phyloP scores from a whole-genome alignment of 2,888 invertebrate species.

The Lepas anatifera region DNA sequence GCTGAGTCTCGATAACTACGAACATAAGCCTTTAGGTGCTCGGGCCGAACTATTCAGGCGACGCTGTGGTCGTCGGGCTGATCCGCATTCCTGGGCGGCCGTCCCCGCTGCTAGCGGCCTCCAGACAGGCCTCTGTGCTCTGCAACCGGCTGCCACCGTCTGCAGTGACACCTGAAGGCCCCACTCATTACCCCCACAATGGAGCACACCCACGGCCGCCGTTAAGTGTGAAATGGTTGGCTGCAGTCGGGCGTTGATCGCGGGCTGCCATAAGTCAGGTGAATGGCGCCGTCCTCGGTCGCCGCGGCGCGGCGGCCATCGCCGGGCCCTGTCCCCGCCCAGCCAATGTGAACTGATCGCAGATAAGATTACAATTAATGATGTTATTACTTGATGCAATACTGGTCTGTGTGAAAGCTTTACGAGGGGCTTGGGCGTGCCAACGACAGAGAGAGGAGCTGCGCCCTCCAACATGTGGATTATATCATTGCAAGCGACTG shows the following conservation, averaged over 20 bases:
- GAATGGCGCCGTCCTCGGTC: neutral
- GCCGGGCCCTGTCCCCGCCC: neutral
- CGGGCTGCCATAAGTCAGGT: neutral
- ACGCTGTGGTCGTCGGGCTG: too few species aligned
- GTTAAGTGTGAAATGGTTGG: neutral
- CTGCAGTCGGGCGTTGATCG: neutral
- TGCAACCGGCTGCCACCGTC: too few species aligned
- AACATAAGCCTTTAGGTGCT: too few species aligned
- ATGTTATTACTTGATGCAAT: neutral
- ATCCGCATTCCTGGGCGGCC: too few species aligned
- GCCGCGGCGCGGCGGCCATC: neutral
- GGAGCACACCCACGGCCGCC: neutral
- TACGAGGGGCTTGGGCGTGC: neutral
- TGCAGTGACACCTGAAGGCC: neutral
- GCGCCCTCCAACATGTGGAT: too few species aligned
- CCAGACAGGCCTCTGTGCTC: too few species aligned
- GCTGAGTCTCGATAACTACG: too few species aligned
- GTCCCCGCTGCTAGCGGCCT: too few species aligned
- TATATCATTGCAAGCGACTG: too few species aligned
- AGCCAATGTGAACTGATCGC: neutral
- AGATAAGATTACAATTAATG: slow-evolving; percentile 1
- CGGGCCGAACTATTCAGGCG: too few species aligned
- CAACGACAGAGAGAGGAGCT: neutral
- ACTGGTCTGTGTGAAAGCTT: neutral
- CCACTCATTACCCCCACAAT: neutral